A percentile compares a stretch with the other conserved stretches of the same genome.
Conservation (phyloP, 2,797 vertebrate species). For the Melanotaenia parkinsoni region DNA sequence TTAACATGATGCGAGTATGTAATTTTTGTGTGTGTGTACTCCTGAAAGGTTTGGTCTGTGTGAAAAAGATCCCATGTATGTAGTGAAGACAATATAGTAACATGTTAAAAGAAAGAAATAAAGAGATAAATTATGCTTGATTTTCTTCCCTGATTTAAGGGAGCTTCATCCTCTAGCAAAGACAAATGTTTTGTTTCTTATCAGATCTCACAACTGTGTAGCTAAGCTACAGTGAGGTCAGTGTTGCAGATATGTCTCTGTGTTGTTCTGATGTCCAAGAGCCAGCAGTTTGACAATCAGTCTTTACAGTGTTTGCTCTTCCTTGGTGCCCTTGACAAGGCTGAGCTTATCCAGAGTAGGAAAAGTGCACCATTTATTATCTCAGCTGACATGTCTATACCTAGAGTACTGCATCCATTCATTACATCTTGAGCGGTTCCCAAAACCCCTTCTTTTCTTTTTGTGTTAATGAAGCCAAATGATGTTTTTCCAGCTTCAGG, state of each 20-base stretch:
- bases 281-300: constrained; percentile 25
- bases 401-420: background rate
- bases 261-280: constrained; percentile 28
- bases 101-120: background rate
- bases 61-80: constrained; percentile 9
- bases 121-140: constrained; percentile 22
- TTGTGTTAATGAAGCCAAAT: constrained; percentile 4
- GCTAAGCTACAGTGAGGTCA: constrained; percentile 42
- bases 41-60: constrained; percentile 6
- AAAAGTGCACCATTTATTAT: constrained; percentile 25
- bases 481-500: constrained; percentile 2
- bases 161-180: constrained; percentile 11
- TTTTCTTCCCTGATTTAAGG: constrained; percentile 36
- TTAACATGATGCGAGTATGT: constrained; percentile 33
- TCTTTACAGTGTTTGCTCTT: constrained; percentile 33
- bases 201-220: constrained; percentile 42
- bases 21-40: constrained; percentile 29
- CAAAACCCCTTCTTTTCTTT: background rate
- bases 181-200: constrained; percentile 39
- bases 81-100: background rate
- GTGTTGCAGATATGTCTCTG: constrained; percentile 24
- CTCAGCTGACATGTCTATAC: constrained; percentile 5
- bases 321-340: constrained; percentile 47
- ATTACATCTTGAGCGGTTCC: background rate
- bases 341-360: constrained; percentile 21